Base-by-base conservation (phyloP, 2,888 invertebrate species). In the Eilema sororculum region DNA sequence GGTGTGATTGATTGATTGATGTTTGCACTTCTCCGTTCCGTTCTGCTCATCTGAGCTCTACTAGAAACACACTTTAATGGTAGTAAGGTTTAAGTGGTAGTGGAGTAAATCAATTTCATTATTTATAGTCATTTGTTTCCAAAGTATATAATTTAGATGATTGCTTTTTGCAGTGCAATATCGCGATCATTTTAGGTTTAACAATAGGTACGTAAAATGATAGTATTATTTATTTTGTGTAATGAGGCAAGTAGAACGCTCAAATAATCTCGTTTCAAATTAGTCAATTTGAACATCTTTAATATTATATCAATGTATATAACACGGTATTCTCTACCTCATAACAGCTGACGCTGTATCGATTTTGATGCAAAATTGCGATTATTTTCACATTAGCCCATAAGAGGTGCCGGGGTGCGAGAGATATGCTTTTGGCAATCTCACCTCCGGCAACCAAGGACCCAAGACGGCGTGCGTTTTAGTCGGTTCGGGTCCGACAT, bases 101-200 rank as follows among this genome's bases (percentile, higher is more conserved):
- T 63, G 63, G 63, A 41, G 58, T 57, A 57, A 68, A 63, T 62
- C 25, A 68, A n/a, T 62, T 68, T 63, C 9, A 25, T 13, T 13
- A n/a, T 63, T 16, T 16, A 56, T n/a, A 67, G 20, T 62, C 37
- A 56, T n/a, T 61, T 25, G 25, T 67, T 56, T 24, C 52, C 56
- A 13, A 62, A 30, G 22, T 52, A 61, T 30, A 16, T 24, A 20
- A 59, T 20, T n/a, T 59, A 37, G 13, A 25, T 66, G 62, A n/a
- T 22, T 25, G 25, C 2, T 66, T 58, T 41, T 66, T 28, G 28
- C 20, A 52, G 52, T n/a, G 52, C 20, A 52, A 52, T 52, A 52
- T n/a, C 8, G 52, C n/a, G n/a, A 52, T 52, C 52, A 52, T 52
- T 52, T 52, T 52, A 52, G 3, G 1, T 52, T 52, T 52, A 52